Evolutionary conservation across 2,888 invertebrate genomes (phyloP).

Genomic region (Drosophila anceps): DNA sequence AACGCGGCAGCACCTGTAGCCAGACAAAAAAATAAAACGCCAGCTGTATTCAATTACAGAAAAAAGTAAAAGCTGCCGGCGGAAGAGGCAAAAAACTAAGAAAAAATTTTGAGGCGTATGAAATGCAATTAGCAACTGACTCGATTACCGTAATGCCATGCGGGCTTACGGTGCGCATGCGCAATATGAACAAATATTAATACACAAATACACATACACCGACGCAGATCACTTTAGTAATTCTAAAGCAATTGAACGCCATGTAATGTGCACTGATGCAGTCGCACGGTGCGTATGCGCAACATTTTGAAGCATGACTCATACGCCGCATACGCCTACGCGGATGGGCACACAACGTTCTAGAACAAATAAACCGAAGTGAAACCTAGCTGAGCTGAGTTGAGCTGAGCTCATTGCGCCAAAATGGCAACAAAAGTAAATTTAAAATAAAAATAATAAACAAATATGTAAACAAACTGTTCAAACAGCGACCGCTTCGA

Average conservation of each 20-base stretch:
- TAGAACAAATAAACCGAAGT: slow-evolving; percentile 54
- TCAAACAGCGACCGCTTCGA: slow-evolving; percentile 27
- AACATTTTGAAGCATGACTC: slow-evolving; percentile 52
- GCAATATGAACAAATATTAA: slow-evolving; percentile 47
- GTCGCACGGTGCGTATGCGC: slow-evolving; percentile 59
- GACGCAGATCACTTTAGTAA: slow-evolving; percentile 27
- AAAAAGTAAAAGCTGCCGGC: slow-evolving; percentile 62
- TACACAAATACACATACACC: slow-evolving; percentile 50
- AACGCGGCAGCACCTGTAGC: slow-evolving; percentile 54
- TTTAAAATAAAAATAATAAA: slow-evolving; percentile 46
- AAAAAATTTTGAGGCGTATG: slow-evolving; percentile 50
- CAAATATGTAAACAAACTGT: slow-evolving; percentile 62
- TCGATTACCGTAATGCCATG: slow-evolving; percentile 37
- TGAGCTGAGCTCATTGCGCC: slow-evolving; percentile 69
- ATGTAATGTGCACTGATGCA: slow-evolving; percentile 29
- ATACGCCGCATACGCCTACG: slow-evolving; percentile 53
- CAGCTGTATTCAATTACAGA: slow-evolving; percentile 56
- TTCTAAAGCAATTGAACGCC: slow-evolving; percentile 2
- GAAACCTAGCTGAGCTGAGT: slow-evolving; percentile 6
- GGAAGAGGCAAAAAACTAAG: slow-evolving; percentile 37
- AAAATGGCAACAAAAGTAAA: slow-evolving; percentile 50
- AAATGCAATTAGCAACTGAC: slow-evolving; percentile 57
- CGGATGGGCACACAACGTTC: slow-evolving; percentile 37
- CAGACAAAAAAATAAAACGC: slow-evolving; percentile 27
- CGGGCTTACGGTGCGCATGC: slow-evolving; percentile 54